A percentile compares a stretch with the other conserved stretches of the same genome.
phyloP scores from a whole-genome alignment of 2,113 vertebrate genomes.

The Dromiciops gliroides region DNA sequence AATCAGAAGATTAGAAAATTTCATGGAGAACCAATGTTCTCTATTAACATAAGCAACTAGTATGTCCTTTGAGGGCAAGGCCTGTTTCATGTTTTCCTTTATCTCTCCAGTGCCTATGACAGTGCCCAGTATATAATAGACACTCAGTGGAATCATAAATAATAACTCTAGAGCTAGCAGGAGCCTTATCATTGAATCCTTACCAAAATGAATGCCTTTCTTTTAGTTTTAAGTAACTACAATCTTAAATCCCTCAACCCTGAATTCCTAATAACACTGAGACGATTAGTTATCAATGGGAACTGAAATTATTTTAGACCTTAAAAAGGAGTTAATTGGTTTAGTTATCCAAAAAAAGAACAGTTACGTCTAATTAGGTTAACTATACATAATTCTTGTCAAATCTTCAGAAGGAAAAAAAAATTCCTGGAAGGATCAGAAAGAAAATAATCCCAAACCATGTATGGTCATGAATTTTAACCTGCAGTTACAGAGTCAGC shows the following conservation, averaged over 20 bases:
- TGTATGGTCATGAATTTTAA: constrained; percentile 1
- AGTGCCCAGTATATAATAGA: neutral
- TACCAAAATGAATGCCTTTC: neutral
- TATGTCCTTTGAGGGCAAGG: neutral
- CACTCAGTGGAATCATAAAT: neutral
- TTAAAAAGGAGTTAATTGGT: neutral
- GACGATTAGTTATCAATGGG: neutral
- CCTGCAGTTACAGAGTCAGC: neutral
- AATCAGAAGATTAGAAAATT: neutral
- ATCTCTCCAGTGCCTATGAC: neutral
- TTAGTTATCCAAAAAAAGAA: constrained; percentile 33
- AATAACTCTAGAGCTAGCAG: neutral
- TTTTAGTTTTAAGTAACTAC: neutral
- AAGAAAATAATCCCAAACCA: neutral
- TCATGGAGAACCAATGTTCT: neutral
- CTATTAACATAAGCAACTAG: neutral
- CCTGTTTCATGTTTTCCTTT: neutral
- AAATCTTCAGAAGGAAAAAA: neutral
- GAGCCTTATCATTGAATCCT: neutral
- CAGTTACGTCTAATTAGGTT: neutral
- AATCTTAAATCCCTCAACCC: neutral
- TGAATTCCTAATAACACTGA: neutral
- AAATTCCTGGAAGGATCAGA: neutral
- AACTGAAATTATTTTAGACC: neutral
- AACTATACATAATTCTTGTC: neutral